A percentile compares a stretch with the other conserved stretches of the same genome.
These are phyloP conservation scores for Acipenser transmontanus DNA, from an alignment of 2,797 vertebrate genomes.

Conservation along the genomic window DNA sequence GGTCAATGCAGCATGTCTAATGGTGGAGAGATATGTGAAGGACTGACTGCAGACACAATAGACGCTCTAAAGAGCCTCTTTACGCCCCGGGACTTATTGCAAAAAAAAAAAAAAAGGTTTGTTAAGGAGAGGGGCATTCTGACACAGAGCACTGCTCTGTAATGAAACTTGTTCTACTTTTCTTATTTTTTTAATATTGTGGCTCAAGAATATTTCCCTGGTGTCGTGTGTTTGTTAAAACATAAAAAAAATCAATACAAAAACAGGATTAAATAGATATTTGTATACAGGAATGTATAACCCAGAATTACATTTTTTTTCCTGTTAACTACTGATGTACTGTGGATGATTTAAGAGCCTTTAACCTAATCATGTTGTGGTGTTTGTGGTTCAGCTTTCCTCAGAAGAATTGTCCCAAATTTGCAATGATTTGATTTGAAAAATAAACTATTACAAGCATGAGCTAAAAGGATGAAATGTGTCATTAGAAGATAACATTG, in stretches of 20 bases:
- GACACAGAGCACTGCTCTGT: constrained; percentile 60
- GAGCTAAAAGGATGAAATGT: no score
- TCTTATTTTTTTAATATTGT: constrained; percentile 64
- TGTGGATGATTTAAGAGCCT: no score
- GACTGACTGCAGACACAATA: constrained; percentile 72
- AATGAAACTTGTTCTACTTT: constrained; percentile 70
- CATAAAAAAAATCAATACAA: constrained; percentile 65
- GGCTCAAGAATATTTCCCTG: constrained; percentile 71
- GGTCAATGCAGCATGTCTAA: constrained; percentile 78
- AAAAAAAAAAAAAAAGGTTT: constrained; percentile 56
- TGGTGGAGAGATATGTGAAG: constrained; percentile 74
- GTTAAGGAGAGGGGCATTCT: constrained; percentile 73
- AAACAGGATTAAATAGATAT: constrained; percentile 77
- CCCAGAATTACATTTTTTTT: neutral
- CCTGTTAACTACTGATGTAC: neutral
- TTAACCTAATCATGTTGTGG: no score
- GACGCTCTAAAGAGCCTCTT: constrained; percentile 77
- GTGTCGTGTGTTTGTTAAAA: constrained; percentile 71
- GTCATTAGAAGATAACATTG: no score
- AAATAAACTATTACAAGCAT: no score
- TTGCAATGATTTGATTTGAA: no score
- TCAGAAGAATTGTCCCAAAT: no score
- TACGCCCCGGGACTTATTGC: constrained; percentile 75
- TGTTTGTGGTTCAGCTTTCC: no score
- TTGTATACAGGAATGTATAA: constrained; percentile 62